phyloP scores from a whole-genome alignment of 2,888 invertebrate species.

The Microplitis manilae region DNA sequence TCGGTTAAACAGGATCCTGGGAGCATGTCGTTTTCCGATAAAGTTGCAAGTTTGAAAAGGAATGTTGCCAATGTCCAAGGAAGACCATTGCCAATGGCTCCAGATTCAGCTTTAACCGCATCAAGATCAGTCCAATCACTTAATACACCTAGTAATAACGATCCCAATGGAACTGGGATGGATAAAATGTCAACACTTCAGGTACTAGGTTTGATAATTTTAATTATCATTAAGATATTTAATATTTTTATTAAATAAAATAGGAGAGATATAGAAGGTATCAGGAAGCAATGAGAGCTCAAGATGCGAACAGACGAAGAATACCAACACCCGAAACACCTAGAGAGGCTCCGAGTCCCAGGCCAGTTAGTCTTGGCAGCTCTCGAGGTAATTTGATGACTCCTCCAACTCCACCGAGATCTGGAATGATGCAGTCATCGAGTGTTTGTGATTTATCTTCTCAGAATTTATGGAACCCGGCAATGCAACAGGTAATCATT shows the following conservation, averaged over 20 bases:
- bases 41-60: constrained; percentile 62
- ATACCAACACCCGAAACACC: constrained; percentile 54
- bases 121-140: constrained; percentile 58
- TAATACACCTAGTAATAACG: constrained; percentile 50
- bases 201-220: constrained; percentile 50
- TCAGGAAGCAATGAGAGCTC: constrained; percentile 75
- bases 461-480: constrained; percentile 63
- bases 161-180: constrained; percentile 53
- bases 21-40: constrained; percentile 62
- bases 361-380: constrained; percentile 59
- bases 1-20: constrained; percentile 61
- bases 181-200: constrained; percentile 70
- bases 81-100: constrained; percentile 61
- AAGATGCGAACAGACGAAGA: constrained; percentile 72
- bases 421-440: constrained; percentile 64
- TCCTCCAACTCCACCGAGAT: constrained; percentile 59
- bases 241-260: not conserved
- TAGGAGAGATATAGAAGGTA: constrained; percentile 68
- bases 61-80: constrained; percentile 54
- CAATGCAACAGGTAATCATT: constrained; percentile 76
- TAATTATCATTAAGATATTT: not conserved
- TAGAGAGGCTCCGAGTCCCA: constrained; percentile 56
- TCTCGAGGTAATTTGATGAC: constrained; percentile 54
- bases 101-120: constrained; percentile 50
- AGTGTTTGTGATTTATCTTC: constrained; percentile 68